A percentile compares a stretch with the other conserved stretches of the same genome.
These are phyloP conservation scores for Poecilobothrus nobilitatus DNA, from an alignment of 2,888 invertebrate genomes.

Conservation along the genomic window DNA sequence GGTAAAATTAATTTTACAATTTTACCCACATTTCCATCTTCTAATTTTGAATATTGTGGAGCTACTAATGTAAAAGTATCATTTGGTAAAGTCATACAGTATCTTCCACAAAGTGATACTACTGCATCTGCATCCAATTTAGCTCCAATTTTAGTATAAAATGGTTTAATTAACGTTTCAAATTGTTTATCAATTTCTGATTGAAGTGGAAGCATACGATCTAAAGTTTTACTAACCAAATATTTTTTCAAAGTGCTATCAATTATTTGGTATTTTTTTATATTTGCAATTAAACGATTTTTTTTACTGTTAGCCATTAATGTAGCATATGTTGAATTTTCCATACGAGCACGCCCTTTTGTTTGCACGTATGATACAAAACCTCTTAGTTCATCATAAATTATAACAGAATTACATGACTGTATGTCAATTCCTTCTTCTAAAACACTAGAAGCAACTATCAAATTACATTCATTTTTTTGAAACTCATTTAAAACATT, in stretches of 20 bases:
- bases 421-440: conserved; percentile 88
- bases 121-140: conserved; percentile 29
- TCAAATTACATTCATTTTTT: conserved; percentile 52
- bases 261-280: conserved; percentile 45
- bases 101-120: conserved; percentile 57
- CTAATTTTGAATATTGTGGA: conserved; percentile 42
- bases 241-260: conserved; percentile 51
- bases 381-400: conserved; percentile 61
- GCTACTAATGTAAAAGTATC: conserved; percentile 63
- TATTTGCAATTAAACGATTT: conserved; percentile 35
- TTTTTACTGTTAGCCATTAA: conserved; percentile 43
- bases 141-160: conserved; percentile 29
- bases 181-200: conserved; percentile 52
- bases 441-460: conserved; percentile 69
- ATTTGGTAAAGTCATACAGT: conserved; percentile 67
- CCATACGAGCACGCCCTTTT: conserved; percentile 73
- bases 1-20: conserved; percentile 59
- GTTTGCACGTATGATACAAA: conserved; percentile 82
- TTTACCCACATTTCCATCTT: not conserved
- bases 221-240: conserved; percentile 50
- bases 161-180: conserved; percentile 37
- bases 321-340: conserved; percentile 53
- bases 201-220: conserved; percentile 48
- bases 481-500: conserved; percentile 49
- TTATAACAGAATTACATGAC: conserved; percentile 68